phyloP scores from a whole-genome alignment of 2,888 invertebrate genomes.

The Thera britannica region DNA sequence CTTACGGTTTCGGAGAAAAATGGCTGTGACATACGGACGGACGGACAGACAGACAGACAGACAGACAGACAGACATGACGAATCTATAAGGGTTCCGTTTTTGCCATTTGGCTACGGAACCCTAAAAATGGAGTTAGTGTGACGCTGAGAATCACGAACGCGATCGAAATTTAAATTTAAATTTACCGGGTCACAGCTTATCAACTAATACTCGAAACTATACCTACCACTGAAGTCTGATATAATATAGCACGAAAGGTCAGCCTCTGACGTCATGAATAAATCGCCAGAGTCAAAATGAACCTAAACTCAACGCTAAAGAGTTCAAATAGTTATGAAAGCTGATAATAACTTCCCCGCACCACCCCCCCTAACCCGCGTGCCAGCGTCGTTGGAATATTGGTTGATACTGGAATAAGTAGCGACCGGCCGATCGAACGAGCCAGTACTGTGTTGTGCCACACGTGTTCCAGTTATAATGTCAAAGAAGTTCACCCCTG shows the following conservation, averaged over 20 bases:
- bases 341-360: neutral
- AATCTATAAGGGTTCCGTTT: too few species aligned
- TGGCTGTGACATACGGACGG: too few species aligned
- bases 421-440: slow-evolving; percentile 13
- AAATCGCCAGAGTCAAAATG: neutral
- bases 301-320: neutral
- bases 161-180: neutral
- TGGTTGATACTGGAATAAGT: slow-evolving; percentile 9
- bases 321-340: neutral
- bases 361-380: neutral
- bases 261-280: neutral
- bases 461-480: slow-evolving; percentile 1
- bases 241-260: neutral
- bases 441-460: slow-evolving; percentile 7
- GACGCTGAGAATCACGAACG: neutral
- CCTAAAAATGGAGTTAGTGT: neutral
- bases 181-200: neutral
- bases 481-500: slow-evolving; percentile 11
- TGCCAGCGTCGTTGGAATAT: slow-evolving; percentile 7
- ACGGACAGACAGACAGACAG: too few species aligned
- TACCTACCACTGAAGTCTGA: neutral
- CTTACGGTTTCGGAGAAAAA: too few species aligned
- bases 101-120: too few species aligned
- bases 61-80: too few species aligned
- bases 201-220: neutral